phyloP scores from a whole-genome alignment of 2,888 invertebrate species.

The Perizoma affinitatum region DNA sequence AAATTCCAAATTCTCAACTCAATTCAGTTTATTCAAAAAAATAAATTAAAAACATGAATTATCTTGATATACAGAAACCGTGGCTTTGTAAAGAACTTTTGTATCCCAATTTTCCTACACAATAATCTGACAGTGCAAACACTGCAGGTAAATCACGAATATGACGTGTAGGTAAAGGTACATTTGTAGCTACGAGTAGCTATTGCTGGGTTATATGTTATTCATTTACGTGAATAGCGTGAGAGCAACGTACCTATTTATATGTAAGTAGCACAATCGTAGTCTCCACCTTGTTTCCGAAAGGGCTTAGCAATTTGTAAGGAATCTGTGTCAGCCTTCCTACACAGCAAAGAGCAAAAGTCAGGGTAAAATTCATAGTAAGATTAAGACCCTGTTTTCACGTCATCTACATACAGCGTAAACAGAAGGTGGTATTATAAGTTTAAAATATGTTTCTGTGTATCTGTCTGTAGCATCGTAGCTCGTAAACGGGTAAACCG shows the following conservation, averaged over 20 bases:
- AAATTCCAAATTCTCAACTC: too few relatives aligned
- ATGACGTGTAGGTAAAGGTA: conserved; percentile 37
- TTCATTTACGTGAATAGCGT: conserved; percentile 39
- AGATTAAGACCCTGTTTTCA: neutral
- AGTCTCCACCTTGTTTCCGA: conserved; percentile 20
- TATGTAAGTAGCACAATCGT: conserved; percentile 21
- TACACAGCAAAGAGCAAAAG: conserved; percentile 4
- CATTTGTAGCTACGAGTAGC: conserved; percentile 26
- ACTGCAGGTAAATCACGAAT: conserved; percentile 28
- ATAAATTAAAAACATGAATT: too few relatives aligned
- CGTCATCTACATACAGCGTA: neutral
- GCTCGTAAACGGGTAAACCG: too few relatives aligned
- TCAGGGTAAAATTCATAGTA: conserved; percentile 7
- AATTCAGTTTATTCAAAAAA: too few relatives aligned
- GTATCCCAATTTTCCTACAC: conserved; percentile 4
- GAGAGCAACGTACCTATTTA: conserved; percentile 26
- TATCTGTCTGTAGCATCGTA: too few relatives aligned
- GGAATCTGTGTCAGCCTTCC: conserved; percentile 21
- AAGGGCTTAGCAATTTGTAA: conserved; percentile 23
- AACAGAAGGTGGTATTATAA: too few relatives aligned
- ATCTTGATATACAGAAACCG: neutral
- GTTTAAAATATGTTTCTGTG: too few relatives aligned
- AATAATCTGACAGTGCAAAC: conserved; percentile 23
- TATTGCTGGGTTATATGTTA: conserved; percentile 27
- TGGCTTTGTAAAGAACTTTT: conserved; percentile 9